Evolutionary conservation across 2,113 vertebrate genomes (phyloP), one percentile per base, ranked within the genome.

Genomic region (Noctilio leporinus): DNA sequence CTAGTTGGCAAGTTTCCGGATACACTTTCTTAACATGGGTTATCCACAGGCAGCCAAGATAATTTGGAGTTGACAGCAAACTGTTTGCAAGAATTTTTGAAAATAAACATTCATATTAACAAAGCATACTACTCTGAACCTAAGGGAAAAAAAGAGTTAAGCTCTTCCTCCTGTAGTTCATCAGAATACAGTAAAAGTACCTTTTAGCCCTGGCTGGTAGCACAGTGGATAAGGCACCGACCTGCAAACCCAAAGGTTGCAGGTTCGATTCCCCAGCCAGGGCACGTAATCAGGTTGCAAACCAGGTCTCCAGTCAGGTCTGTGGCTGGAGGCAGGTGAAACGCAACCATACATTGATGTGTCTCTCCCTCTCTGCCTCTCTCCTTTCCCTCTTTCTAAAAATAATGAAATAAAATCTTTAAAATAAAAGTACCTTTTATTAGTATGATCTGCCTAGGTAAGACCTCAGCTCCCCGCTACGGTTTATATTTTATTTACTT

Each of bases 401-500:
- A n/a, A n/a, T n/a, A n/a, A n/a, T n/a, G n/a, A n/a, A n/a, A n/a
- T n/a, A n/a, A n/a, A n/a, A n/a, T n/a, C n/a, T n/a, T n/a, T n/a
- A n/a, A n/a, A n/a, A n/a, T 45, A 59, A 84, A 72, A 70, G 20
- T 43, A 47, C 30, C 78, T 43, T 86, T 67, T 6, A 0, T 59
- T 64, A 55, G 30, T 10, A 40, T 40, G 76, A 35, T 20, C 35
- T 17, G 20, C 12, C n/a, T 65, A 53, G 81, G 57, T 43, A 49
- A 81, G 76, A 47, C 70, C 59, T 40, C 28, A 11, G 64, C 57
- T 95, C 47, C 55, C 1, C 4, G 7, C 43, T 89, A 59, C 35
- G 57, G 70, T 78, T 96, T 87, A 67, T 92, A 84, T 90, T 84
- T 92, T 90, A 80, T 78, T 89, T 96, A 94, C 77, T 86, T 55